Conservation (phyloP, 2,797 vertebrate genomes). For the Falco columbarius region DNA sequence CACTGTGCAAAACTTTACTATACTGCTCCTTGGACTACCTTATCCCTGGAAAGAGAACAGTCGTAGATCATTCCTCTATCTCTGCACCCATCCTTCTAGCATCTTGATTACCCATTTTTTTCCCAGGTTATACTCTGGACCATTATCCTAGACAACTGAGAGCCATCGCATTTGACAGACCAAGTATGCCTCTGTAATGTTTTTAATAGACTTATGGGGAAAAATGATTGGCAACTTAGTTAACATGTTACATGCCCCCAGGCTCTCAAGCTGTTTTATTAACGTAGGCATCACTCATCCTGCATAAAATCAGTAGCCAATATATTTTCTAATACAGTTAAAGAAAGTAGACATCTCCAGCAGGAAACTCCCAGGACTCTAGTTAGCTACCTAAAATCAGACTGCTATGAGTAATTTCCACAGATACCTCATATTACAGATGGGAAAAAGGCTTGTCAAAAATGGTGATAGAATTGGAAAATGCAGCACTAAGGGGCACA, state of each 20-base stretch:
- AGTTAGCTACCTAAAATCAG: not conserved
- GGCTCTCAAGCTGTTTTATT: not conserved
- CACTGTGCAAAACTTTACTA: not conserved
- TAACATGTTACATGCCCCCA: not conserved
- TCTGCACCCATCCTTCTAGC: not conserved
- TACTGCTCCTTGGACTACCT: not conserved
- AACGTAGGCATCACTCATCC: not conserved
- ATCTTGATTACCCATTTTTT: fast-evolving
- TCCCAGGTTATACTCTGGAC: not conserved
- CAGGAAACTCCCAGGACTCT: not conserved
- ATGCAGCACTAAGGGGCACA: not conserved
- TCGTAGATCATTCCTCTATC: not conserved
- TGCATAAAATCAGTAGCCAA: not conserved
- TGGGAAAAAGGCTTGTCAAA: not conserved
- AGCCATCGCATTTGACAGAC: not conserved
- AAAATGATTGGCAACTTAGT: not conserved
- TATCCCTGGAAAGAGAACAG: not conserved
- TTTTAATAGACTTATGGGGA: not conserved
- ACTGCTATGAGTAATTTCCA: fast-evolving
- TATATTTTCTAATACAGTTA: not conserved
- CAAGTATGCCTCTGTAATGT: not conserved
- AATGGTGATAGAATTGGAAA: not conserved
- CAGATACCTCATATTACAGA: not conserved
- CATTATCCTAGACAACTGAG: not conserved
- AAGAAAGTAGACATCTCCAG: not conserved